Evolutionary conservation across 1,140 invertebrate genomes (phyloP).

Genomic region (Camponotus pennsylvanicus): DNA sequence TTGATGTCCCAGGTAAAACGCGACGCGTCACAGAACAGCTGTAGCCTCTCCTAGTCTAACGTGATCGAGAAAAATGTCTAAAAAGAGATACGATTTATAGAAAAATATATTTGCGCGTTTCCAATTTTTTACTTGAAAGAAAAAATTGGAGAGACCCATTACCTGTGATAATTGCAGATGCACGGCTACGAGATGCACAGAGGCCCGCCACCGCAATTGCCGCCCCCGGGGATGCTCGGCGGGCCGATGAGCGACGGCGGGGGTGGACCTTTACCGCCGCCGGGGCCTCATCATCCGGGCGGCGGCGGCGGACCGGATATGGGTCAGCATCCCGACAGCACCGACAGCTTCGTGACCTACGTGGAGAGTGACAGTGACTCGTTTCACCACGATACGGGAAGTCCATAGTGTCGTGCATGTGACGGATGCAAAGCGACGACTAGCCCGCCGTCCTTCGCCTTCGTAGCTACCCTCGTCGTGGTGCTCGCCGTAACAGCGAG

Average conservation of each 20-base stretch:
- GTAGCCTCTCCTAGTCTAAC: no score
- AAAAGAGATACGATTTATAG: background rate
- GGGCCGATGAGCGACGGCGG: slow-evolving; percentile 81
- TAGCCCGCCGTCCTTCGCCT: slow-evolving; percentile 57
- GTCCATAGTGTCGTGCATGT: slow-evolving; percentile 87
- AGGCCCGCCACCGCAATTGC: slow-evolving; percentile 85
- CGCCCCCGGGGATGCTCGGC: slow-evolving; percentile 84
- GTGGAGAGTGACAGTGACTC: slow-evolving; percentile 92
- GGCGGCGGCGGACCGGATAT: slow-evolving; percentile 82
- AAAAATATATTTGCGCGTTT: background rate
- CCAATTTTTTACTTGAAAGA: background rate
- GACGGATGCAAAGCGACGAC: slow-evolving; percentile 61
- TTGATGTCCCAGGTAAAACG: slow-evolving; percentile 95
- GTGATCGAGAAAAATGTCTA: background rate
- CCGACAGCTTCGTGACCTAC: slow-evolving; percentile 96
- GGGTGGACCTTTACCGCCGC: slow-evolving; percentile 83
- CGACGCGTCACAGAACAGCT: background rate
- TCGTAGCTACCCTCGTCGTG: slow-evolving; percentile 66
- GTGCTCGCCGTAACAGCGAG: slow-evolving; percentile 27
- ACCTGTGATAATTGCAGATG: slow-evolving; percentile 89
- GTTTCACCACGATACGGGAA: slow-evolving; percentile 88
- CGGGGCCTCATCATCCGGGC: slow-evolving; percentile 87
- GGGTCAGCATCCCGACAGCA: slow-evolving; percentile 92
- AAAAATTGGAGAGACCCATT: background rate
- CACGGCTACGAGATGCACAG: slow-evolving; percentile 93